Evolutionary conservation across 2,888 invertebrate genomes (phyloP), one percentile per base, ranked within the genome.

Genomic region (Lepidochitona cinerea): DNA sequence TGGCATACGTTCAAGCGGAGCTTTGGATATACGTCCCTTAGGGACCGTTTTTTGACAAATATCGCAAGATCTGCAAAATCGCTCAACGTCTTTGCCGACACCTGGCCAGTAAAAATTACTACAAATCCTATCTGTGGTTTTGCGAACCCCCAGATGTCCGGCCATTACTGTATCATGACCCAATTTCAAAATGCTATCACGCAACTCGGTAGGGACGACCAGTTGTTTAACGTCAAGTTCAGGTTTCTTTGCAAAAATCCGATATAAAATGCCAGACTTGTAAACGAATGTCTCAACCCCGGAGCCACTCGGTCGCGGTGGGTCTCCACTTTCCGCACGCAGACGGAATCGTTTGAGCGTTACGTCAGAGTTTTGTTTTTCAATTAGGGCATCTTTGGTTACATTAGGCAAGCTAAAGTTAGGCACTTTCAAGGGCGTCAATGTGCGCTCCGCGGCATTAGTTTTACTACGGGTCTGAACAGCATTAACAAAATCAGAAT

Each of bases 71-170:
- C 33, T 37, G 68, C 79, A 80, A 59, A 59, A 76, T 14, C 79
- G 35, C 18, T 36, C 68, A 26, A 78, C 65, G 32, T 78, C 78
- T 12, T 36, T n/a, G n/a, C n/a, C n/a, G n/a, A n/a, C 52, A 23
- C 75, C 80, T 23, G 81, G 80, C 81, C 79, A 81, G 65, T 68
- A 79, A 41, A 80, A 80, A n/a, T 41, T n/a, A n/a, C 4, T 26
- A 14, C 14, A 9, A 6, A 66, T 66, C 14, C 12, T 26, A 37
- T 35, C 66, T 14, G 7, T n/a, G n/a, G n/a, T n/a, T n/a, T n/a
- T n/a, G n/a, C n/a, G n/a, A n/a, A 7, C 23, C 59, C n/a, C 37
- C 4, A 36, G 9, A 2, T 66, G 33, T 7, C 36, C 4, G 4
- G 70, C 66, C 71, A 78, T 71, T 5, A 78, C 35, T 32, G 59